These are phyloP conservation scores for Nanorana parkeri DNA, from an alignment of 2,113 vertebrate genomes.

Conservation along the genomic window DNA sequence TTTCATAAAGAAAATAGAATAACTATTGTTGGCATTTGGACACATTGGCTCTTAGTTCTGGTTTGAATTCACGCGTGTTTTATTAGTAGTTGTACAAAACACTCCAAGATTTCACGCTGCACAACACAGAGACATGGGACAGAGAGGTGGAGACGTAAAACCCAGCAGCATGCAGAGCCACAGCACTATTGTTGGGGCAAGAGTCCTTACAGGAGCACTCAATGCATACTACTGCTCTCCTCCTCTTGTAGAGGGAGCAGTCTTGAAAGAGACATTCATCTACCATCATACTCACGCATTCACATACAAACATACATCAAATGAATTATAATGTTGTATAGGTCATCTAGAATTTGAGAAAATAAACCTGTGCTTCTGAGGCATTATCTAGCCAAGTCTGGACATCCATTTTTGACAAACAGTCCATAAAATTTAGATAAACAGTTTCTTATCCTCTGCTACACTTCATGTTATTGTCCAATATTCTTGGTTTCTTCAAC, in stretches of 20 bases:
- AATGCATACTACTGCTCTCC: background rate
- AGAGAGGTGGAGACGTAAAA: slow-evolving; percentile 29
- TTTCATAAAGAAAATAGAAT: background rate
- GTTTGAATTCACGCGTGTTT: slow-evolving; percentile 45
- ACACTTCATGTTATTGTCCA: background rate
- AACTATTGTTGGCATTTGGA: background rate
- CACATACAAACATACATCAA: background rate
- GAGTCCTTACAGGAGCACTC: background rate
- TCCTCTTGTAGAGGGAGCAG: background rate
- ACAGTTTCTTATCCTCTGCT: background rate
- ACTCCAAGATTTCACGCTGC: slow-evolving; percentile 55
- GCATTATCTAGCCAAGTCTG: background rate
- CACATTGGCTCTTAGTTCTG: slow-evolving; percentile 8
- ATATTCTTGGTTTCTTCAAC: background rate
- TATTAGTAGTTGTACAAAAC: slow-evolving; percentile 54
- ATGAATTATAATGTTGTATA: background rate
- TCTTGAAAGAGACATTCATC: background rate
- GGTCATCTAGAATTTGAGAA: background rate
- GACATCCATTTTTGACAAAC: background rate
- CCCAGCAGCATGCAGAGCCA: slow-evolving; percentile 50
- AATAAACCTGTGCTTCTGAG: background rate
- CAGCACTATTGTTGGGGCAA: slow-evolving; percentile 10
- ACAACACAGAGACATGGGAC: slow-evolving; percentile 53
- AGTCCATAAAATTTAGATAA: no score
- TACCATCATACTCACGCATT: slow-evolving; percentile 12